Evolutionary conservation across 2,888 invertebrate species (phyloP).

Genomic region (Drosophila cyrtoloma): DNA sequence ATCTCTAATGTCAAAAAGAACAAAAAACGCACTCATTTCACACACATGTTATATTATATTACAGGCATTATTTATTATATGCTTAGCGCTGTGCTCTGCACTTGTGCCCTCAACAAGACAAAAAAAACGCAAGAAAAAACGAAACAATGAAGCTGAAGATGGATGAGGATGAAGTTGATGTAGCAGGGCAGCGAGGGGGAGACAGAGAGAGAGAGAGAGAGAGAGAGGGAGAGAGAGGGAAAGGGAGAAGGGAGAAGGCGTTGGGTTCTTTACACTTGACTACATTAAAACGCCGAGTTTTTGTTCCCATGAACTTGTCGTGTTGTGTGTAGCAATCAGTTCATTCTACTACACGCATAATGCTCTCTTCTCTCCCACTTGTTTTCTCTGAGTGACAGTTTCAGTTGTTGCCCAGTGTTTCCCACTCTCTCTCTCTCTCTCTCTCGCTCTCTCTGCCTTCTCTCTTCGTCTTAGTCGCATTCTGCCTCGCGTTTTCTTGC

Average conservation of each 20-base stretch:
- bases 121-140: neutral
- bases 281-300: constrained; percentile 52
- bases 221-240: neutral
- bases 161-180: constrained; percentile 4
- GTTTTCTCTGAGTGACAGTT: constrained; percentile 38
- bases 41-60: constrained; percentile 51
- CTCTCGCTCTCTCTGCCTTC: neutral
- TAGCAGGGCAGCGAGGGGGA: neutral
- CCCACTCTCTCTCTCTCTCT: neutral
- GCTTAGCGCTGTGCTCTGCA: constrained; percentile 12
- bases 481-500: constrained; percentile 27
- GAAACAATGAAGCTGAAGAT: constrained; percentile 30
- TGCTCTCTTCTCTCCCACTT: constrained; percentile 13
- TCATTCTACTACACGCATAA: constrained; percentile 60
- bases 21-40: constrained; percentile 22
- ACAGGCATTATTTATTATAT: constrained; percentile 37
- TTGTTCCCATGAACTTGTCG: constrained; percentile 71
- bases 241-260: neutral
- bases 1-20: neutral
- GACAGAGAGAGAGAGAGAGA: neutral
- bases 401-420: neutral
- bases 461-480: neutral
- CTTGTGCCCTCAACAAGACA: constrained; percentile 22
- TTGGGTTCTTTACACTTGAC: constrained; percentile 63
- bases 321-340: constrained; percentile 60